These are phyloP conservation scores for Abscondita cerata DNA, from an alignment of 2,888 invertebrate species.

Conservation along the genomic window DNA sequence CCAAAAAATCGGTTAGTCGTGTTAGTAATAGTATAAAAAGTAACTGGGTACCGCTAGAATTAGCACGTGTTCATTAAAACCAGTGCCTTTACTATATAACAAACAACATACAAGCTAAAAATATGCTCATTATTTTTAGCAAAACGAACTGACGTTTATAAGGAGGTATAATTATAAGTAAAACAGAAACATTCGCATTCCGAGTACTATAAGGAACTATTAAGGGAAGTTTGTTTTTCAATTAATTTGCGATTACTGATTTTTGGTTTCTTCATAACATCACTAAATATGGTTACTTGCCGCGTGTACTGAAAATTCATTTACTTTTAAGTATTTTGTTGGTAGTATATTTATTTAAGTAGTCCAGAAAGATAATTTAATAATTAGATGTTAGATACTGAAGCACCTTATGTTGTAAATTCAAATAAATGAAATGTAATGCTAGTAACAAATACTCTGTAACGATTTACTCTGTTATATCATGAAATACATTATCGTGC, in stretches of 20 bases:
- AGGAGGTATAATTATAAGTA: background rate
- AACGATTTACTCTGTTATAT: conserved; percentile 2
- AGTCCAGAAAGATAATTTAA: conserved; percentile 4
- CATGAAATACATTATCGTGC: conserved; percentile 3
- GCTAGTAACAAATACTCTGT: conserved; percentile 10
- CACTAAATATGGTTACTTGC: background rate
- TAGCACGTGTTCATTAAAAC: conserved; percentile 20
- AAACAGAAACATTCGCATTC: background rate
- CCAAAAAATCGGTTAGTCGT: conserved; percentile 26
- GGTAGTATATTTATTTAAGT: conserved; percentile 10
- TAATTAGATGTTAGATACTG: conserved; percentile 4
- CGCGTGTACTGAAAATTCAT: conserved; percentile 1
- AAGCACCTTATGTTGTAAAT: conserved; percentile 8
- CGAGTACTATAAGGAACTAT: too few relatives aligned
- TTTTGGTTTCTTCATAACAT: conserved; percentile 17
- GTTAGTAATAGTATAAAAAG: background rate
- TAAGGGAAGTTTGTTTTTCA: too few relatives aligned
- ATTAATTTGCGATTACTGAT: conserved; percentile 15
- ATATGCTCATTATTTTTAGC: background rate
- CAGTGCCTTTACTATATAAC: conserved; percentile 21
- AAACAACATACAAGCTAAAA: background rate
- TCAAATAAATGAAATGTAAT: conserved; percentile 5
- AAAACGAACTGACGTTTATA: background rate
- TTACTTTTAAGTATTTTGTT: conserved; percentile 11
- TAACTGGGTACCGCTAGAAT: conserved; percentile 16